Conservation (phyloP, 53 echinoderm and acorn worm species). For the Holothuria leucospilota region DNA sequence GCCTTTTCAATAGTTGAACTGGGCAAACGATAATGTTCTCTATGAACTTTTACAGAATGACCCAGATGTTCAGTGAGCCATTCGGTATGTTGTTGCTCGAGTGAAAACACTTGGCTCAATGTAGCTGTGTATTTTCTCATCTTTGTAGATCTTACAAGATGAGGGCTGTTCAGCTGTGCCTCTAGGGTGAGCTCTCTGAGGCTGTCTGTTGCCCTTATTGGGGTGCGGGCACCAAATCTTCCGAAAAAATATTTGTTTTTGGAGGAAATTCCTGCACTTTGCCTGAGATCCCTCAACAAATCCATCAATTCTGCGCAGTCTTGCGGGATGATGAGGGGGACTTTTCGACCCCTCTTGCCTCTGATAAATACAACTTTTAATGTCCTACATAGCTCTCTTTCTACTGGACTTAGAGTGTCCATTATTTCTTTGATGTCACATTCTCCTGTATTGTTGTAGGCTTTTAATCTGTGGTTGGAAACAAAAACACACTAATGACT, state of each 20-base stretch:
- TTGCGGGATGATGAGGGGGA: constrained; percentile 61
- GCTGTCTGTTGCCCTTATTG: constrained; percentile 36
- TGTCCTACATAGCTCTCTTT: neutral
- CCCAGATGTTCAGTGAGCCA: constrained; percentile 56
- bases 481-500: no score
- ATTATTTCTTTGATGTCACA: no score
- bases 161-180: constrained; percentile 35
- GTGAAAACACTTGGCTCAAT: constrained; percentile 44
- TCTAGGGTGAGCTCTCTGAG: constrained; percentile 37
- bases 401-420: neutral
- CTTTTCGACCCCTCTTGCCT: constrained; percentile 34
- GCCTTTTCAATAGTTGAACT: no score
- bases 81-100: constrained; percentile 41
- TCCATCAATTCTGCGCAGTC: constrained; percentile 44
- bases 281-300: neutral
- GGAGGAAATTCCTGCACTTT: constrained; percentile 20
- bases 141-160: constrained; percentile 45
- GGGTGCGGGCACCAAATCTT: no score
- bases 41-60: constrained; percentile 58
- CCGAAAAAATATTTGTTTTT: no score
- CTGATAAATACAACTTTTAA: neutral
- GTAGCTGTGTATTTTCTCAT: constrained; percentile 59
- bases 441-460: no score
- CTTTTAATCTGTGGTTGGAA: no score
- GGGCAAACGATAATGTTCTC: constrained; percentile 4